Conservation (phyloP, 2,113 vertebrate species). For the Cynopterus brachyotis region DNA sequence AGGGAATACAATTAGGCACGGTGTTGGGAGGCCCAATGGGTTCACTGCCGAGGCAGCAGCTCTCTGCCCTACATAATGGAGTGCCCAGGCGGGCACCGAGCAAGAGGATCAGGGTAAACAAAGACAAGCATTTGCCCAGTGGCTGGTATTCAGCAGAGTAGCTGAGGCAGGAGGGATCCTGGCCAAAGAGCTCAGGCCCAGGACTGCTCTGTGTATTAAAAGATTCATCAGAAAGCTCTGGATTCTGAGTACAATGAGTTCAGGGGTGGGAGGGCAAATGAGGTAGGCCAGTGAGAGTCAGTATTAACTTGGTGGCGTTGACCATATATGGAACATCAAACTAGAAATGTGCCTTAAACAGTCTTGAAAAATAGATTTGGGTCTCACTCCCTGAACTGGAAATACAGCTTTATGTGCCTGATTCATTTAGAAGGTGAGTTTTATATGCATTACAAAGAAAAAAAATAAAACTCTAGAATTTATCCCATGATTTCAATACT, state of each 20-base stretch:
- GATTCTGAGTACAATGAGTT: slow-evolving; percentile 74
- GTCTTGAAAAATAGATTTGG: slow-evolving; percentile 25
- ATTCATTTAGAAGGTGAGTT: not conserved
- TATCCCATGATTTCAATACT: not conserved
- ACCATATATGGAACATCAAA: slow-evolving; percentile 10
- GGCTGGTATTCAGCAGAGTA: slow-evolving; percentile 88
- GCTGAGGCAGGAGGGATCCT: slow-evolving; percentile 88
- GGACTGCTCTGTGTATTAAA: slow-evolving; percentile 63
- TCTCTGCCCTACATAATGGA: slow-evolving; percentile 84
- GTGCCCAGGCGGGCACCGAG: slow-evolving; percentile 78
- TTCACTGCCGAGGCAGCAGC: slow-evolving; percentile 88
- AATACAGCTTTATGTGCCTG: not conserved
- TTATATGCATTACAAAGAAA: not conserved
- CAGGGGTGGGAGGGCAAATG: not conserved
- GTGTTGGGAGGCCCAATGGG: slow-evolving; percentile 71
- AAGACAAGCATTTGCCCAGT: slow-evolving; percentile 84
- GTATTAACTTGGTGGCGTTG: not conserved
- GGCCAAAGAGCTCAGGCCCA: slow-evolving; percentile 82
- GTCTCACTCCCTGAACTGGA: not conserved
- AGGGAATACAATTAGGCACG: slow-evolving; percentile 85
- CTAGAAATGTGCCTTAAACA: not conserved
- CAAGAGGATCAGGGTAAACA: slow-evolving; percentile 85
- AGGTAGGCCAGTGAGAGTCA: not conserved
- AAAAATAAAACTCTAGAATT: not conserved
- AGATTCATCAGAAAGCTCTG: slow-evolving; percentile 81